Evolutionary conservation across 2,888 invertebrate species (phyloP).

Genomic region (Trachelus troglodyta): DNA sequence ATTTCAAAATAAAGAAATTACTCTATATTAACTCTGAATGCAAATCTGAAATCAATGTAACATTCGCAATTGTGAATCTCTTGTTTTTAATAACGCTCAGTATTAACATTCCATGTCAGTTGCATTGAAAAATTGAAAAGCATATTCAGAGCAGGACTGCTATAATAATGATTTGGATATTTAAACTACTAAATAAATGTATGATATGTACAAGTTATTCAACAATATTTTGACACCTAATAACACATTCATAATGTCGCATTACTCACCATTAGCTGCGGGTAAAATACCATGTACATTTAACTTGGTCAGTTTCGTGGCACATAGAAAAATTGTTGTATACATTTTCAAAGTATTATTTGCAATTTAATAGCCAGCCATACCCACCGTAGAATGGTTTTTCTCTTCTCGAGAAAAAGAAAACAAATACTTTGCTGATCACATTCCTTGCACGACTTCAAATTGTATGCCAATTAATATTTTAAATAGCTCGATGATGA

Average conservation of each 20-base stretch:
- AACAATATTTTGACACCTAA: neutral
- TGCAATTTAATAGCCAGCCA: neutral
- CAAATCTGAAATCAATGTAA: neutral
- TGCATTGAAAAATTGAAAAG: neutral
- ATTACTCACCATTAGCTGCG: neutral
- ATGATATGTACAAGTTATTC: neutral
- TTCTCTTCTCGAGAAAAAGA: neutral
- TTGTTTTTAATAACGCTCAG: neutral
- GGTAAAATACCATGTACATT: neutral
- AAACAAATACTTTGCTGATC: neutral
- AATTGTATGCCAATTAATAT: neutral
- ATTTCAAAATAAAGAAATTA: neutral
- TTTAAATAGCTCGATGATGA: neutral
- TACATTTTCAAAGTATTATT: neutral
- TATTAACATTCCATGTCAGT: neutral
- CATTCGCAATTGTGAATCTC: neutral
- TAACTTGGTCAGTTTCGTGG: neutral
- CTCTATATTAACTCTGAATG: neutral
- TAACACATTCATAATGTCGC: neutral
- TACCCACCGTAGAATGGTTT: neutral
- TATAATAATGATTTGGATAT: neutral
- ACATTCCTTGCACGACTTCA: neutral
- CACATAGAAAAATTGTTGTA: neutral
- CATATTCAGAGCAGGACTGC: neutral
- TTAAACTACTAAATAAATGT: neutral